A percentile compares a stretch with the other conserved stretches of the same genome.
phyloP scores from a whole-genome alignment of 2,113 vertebrate genomes.

The Philantomba maxwellii region DNA sequence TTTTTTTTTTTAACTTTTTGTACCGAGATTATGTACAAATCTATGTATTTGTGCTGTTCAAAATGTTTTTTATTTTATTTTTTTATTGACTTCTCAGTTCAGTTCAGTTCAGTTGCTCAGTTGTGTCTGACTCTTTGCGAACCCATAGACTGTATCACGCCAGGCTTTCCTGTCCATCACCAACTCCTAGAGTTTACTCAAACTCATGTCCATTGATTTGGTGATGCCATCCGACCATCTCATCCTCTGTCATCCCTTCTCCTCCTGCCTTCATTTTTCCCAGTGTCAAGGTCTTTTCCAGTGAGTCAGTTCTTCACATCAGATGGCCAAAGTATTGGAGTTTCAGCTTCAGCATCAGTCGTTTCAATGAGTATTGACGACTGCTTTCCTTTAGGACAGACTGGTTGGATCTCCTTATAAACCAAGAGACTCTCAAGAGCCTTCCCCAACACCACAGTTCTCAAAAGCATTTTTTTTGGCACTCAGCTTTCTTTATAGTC shows the following conservation, averaged over 20 bases:
- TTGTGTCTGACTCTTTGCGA: background rate
- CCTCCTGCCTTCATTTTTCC: background rate
- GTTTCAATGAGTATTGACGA: background rate
- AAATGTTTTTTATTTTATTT: background rate
- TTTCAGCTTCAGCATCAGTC: background rate
- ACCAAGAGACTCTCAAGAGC: background rate
- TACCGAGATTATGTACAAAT: background rate
- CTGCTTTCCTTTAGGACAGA: background rate
- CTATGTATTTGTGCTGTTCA: background rate
- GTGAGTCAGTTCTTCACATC: background rate
- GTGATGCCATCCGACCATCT: background rate
- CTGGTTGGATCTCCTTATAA: background rate
- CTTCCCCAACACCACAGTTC: background rate
- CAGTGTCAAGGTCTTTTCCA: background rate
- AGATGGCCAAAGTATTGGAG: background rate
- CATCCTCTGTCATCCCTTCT: background rate
- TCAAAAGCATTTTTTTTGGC: background rate
- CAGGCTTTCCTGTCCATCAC: background rate
- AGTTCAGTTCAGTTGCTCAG: background rate
- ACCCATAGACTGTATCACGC: background rate
- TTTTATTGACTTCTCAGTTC: background rate
- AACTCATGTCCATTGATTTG: background rate
- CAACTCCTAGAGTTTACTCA: background rate
- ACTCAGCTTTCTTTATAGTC: background rate
- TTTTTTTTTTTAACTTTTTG: background rate